phyloP scores from a whole-genome alignment of 1,140 invertebrate genomes.

The Drosophila lacertosa region DNA sequence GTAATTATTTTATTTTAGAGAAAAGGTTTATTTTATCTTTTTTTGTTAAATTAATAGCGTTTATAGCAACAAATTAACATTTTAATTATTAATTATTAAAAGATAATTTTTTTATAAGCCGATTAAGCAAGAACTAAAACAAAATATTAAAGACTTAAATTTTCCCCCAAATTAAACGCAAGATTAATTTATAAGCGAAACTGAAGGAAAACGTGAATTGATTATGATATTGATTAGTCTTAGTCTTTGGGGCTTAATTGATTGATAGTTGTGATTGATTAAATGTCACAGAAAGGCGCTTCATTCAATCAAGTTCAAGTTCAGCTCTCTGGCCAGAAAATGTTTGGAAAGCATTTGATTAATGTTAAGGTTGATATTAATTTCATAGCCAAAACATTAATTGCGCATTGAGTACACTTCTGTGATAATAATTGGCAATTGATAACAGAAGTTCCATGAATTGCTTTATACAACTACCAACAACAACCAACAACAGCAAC shows the following conservation, averaged over 20 bases:
- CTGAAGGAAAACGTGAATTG: neutral
- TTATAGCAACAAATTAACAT: no score
- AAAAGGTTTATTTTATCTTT: no score
- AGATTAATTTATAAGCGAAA: no score
- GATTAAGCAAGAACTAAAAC: no score
- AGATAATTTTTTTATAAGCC: no score
- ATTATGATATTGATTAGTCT: constrained; percentile 33
- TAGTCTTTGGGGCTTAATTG: constrained; percentile 31
- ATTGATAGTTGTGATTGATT: constrained; percentile 37
- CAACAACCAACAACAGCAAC: no score
- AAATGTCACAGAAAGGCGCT: constrained; percentile 35
- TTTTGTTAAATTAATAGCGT: no score
- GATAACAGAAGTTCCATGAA: constrained; percentile 21
- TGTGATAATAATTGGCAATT: constrained; percentile 27
- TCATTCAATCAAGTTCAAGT: constrained; percentile 5
- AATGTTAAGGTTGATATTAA: constrained; percentile 15
- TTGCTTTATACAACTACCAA: no score
- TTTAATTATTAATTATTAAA: no score
- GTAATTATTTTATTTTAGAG: no score
- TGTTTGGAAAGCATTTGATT: constrained; percentile 14
- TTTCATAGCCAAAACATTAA: constrained; percentile 28
- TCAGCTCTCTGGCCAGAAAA: neutral
- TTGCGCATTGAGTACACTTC: constrained; percentile 24
- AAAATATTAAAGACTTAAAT: no score
- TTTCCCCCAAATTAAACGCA: no score